Base-by-base conservation (phyloP, 1,140 invertebrate genomes). In the Drosophila saltans region DNA sequence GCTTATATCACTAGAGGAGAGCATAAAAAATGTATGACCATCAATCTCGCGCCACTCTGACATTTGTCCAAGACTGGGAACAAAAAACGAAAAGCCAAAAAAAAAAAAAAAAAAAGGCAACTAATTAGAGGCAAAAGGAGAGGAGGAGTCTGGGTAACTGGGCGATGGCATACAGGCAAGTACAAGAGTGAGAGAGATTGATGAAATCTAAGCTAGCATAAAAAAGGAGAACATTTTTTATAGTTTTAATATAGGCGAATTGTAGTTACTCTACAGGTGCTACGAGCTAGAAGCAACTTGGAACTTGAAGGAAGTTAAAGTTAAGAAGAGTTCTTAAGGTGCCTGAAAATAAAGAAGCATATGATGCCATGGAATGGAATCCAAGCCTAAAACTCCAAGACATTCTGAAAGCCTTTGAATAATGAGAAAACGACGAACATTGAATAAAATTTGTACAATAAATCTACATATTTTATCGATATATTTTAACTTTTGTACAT, bases 11-110 rank as follows among this genome's bases (percentile, higher is more conserved):
- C 80, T 88, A 80, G 73, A 89, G 70, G 67, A 55, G 69, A 77
- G 82, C 55, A 67, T 89, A 88, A 88, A 88, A 89, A 89, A 88
- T 89, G 70, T 66, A 67, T 59, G 26, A 74, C 84, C 84, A 88
- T 88, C 83, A 80, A 88, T 88, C 83, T 78, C 67, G 84, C 76
- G 73, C 40, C 57, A 24, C 16, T 26, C 61, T 69, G 72, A 75
- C 84, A 88, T 74, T 76, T 57, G 67, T 57, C 67, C 67, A 69
- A 11, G 41, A 45, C 41, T 63, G 48, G 48, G 21, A 69, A 70
- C 39, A 79, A 43, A 39, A n/a, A 59, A 28, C 24, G 30, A 21
- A 40, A 33, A 52, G 30, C 33, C 41, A 48, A 56, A 72, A 66
- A 79, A 36, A 36, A 36, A n/a, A 33, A 21, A 40, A 33, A 66